phyloP scores from a whole-genome alignment of 2,113 vertebrate genomes.

The Indri indri region DNA sequence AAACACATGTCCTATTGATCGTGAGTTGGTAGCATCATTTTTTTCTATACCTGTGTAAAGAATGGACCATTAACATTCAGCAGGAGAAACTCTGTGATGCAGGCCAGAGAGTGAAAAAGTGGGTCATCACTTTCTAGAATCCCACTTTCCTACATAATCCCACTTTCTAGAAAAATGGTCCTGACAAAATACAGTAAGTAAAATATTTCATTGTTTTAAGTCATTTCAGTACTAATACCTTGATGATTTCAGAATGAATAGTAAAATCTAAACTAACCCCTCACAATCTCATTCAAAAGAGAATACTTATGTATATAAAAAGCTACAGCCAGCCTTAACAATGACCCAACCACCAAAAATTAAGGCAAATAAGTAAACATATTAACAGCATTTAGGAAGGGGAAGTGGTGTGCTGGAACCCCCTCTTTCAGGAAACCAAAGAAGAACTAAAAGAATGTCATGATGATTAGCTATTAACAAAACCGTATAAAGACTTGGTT shows the following conservation, averaged over 20 bases:
- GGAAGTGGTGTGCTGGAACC: neutral
- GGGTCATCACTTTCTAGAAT: too few species aligned
- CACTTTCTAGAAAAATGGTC: slow-evolving; percentile 37
- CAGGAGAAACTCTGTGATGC: neutral
- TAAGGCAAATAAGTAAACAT: slow-evolving; percentile 19
- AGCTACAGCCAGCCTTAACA: neutral
- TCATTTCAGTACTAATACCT: slow-evolving; percentile 18
- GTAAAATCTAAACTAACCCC: neutral
- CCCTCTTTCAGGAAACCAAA: slow-evolving; percentile 14
- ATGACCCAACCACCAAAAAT: neutral
- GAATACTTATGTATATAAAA: neutral
- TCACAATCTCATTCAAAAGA: slow-evolving; percentile 45
- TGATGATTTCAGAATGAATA: neutral
- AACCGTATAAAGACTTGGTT: neutral
- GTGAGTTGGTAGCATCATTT: neutral
- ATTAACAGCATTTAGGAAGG: neutral
- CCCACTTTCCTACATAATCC: too few species aligned
- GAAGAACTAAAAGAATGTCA: neutral
- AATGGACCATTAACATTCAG: slow-evolving; percentile 56
- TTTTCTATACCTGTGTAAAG: slow-evolving; percentile 1
- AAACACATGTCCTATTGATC: neutral
- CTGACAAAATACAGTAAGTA: slow-evolving; percentile 16
- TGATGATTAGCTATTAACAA: slow-evolving; percentile 5
- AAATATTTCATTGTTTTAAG: neutral
- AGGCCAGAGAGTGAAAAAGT: slow-evolving; percentile 48